These are phyloP conservation scores for Laothoe populi DNA, from an alignment of 2,888 invertebrate species.

Conservation along the genomic window DNA sequence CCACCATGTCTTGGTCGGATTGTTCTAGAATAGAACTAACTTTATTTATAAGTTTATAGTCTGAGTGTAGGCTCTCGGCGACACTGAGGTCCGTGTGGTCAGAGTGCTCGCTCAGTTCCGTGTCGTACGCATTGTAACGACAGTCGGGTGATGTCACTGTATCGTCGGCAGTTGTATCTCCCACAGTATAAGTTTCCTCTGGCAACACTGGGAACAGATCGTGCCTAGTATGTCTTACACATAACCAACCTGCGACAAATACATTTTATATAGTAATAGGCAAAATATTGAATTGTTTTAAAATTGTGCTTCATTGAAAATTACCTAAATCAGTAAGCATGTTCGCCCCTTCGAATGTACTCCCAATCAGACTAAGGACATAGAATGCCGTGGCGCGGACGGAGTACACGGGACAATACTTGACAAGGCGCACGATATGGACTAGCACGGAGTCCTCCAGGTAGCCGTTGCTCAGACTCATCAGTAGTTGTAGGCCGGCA, in stretches of 20 bases:
- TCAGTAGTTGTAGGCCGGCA: slow-evolving; percentile 90
- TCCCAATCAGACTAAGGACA: slow-evolving; percentile 93
- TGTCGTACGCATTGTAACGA: slow-evolving; percentile 64
- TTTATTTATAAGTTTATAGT: slow-evolving; percentile 58
- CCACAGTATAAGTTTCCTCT: slow-evolving; percentile 85
- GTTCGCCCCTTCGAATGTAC: slow-evolving; percentile 93
- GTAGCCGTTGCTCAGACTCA: slow-evolving; percentile 75
- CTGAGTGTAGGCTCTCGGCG: slow-evolving; percentile 73
- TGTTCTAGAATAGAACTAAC: slow-evolving; percentile 53
- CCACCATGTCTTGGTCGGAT: slow-evolving; percentile 68
- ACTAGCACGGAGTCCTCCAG: slow-evolving; percentile 73
- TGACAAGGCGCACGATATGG: slow-evolving; percentile 87
- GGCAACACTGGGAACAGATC: slow-evolving; percentile 91
- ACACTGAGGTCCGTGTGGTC: slow-evolving; percentile 79
- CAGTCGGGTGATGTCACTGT: slow-evolving; percentile 67
- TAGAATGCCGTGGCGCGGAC: slow-evolving; percentile 96
- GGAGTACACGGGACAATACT: slow-evolving; percentile 92
- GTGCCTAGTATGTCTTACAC: slow-evolving; percentile 90
- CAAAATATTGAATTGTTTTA: neutral
- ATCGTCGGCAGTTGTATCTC: slow-evolving; percentile 64
- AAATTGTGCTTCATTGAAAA: slow-evolving; percentile 28
- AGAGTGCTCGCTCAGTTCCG: slow-evolving; percentile 75
- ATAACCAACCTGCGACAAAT: slow-evolving; percentile 86
- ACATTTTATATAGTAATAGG: neutral
- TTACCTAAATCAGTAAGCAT: slow-evolving; percentile 88